Evolutionary conservation across 2,797 vertebrate genomes (phyloP).

Genomic region (Phalanger gymnotis): DNA sequence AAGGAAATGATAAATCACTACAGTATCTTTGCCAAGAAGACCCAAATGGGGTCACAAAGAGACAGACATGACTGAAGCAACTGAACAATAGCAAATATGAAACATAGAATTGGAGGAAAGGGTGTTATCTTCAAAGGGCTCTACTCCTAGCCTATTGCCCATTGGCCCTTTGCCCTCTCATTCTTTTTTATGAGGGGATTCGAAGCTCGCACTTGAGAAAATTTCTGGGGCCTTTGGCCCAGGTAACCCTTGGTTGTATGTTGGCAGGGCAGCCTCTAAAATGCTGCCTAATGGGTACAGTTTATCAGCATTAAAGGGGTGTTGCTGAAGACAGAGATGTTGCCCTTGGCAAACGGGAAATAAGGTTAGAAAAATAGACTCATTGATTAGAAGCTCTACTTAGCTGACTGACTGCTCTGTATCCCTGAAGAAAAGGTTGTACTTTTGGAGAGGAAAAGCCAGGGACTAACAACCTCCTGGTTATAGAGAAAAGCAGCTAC

Average conservation of each 20-base stretch:
- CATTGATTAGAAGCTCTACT: neutral
- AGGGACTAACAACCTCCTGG: neutral
- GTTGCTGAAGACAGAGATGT: neutral
- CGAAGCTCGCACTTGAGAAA: neutral
- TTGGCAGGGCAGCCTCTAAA: neutral
- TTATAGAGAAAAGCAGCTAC: neutral
- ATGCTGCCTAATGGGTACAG: neutral
- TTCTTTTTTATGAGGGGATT: neutral
- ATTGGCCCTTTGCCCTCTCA: neutral
- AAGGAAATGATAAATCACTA: neutral
- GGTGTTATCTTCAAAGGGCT: neutral
- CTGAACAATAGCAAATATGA: neutral
- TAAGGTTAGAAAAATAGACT: neutral
- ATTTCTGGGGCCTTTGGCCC: neutral
- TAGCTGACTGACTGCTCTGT: neutral
- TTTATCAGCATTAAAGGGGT: neutral
- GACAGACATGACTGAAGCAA: neutral
- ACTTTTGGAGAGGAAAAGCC: neutral
- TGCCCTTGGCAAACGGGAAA: neutral
- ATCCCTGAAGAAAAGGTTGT: neutral
- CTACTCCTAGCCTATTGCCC: neutral
- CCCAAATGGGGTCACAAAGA: neutral
- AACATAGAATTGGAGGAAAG: neutral
- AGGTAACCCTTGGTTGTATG: neutral
- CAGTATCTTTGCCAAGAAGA: neutral